phyloP scores from a whole-genome alignment of 2,888 invertebrate species.

The Lacanobia oleracea region DNA sequence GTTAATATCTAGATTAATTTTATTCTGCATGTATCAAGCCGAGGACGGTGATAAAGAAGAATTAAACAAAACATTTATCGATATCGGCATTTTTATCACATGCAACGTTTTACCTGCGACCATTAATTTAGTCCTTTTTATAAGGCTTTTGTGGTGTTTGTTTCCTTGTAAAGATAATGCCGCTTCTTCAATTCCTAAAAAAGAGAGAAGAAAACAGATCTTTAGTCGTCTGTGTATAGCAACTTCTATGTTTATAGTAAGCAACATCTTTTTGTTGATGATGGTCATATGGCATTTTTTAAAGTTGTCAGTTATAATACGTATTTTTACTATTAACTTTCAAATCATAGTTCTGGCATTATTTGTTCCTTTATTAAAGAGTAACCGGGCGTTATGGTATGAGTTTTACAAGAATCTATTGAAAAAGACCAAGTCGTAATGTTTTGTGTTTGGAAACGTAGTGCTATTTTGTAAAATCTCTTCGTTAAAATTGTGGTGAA shows the following conservation, averaged over 20 bases:
- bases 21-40: neutral
- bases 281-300: constrained; percentile 8
- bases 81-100: neutral
- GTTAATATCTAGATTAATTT: neutral
- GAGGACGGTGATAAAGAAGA: neutral
- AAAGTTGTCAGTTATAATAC: neutral
- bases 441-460: too few species aligned
- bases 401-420: constrained; percentile 12
- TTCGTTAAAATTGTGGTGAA: too few species aligned
- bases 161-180: constrained; percentile 4
- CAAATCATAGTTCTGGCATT: constrained; percentile 6
- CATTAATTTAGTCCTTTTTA: constrained; percentile 27
- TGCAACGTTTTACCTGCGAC: constrained; percentile 13
- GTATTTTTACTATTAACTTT: constrained; percentile 2
- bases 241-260: constrained; percentile 17
- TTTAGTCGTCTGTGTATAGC: constrained; percentile 19
- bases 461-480: too few species aligned
- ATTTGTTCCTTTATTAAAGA: constrained; percentile 23
- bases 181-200: neutral
- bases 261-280: constrained; percentile 3
- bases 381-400: constrained; percentile 5
- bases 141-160: constrained; percentile 20
- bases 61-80: neutral
- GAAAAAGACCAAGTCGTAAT: neutral
- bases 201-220: constrained; percentile 2